Evolutionary conservation across 2,888 invertebrate genomes (phyloP), one percentile per base, ranked within the genome.

Genomic region (Macroteleia sp.): DNA sequence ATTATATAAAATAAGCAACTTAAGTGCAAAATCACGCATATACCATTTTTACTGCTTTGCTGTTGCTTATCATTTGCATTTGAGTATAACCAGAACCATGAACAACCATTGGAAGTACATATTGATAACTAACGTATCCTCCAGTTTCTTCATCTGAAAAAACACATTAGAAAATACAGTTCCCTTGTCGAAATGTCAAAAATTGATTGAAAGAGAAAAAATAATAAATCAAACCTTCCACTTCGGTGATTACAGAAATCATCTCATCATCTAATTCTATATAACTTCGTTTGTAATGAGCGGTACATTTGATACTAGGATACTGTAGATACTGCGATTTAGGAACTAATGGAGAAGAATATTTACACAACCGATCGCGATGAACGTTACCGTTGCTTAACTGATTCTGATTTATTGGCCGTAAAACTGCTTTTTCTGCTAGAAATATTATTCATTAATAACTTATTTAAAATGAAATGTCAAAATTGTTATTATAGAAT

Each of bases 181-280:
- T n/a, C n/a, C n/a, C n/a, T n/a, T n/a, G n/a, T n/a, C n/a, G n/a
- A n/a, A n/a, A n/a, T n/a, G n/a, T n/a, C n/a, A n/a, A n/a, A n/a
- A n/a, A n/a, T n/a, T n/a, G n/a, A n/a, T n/a, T n/a, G n/a, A n/a
- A n/a, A n/a, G n/a, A n/a, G n/a, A n/a, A n/a, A n/a, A n/a, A n/a
- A n/a, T n/a, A n/a, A n/a, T n/a, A 10, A 39, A 50, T 46, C 69
- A 89, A 86, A 94, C 95, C 95, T 92, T 95, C 95, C 30, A 95
- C 94, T 87, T 95, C 95, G 1, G 95, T 95, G 39, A 94, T 93
- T 50, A 95, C 94, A 0, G 95, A 95, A 17, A 95, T 94, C 81
- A 95, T 94, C 86, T 95, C 95, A 81, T 95, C 95, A 77, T 95
- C 95, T 34, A 95, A 93, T 85, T 95, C 95, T 46, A 95, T 94